Evolutionary conservation across 2,113 vertebrate species (phyloP), one percentile per base, ranked within the genome.

Genomic region (Neolamprologus devosi): DNA sequence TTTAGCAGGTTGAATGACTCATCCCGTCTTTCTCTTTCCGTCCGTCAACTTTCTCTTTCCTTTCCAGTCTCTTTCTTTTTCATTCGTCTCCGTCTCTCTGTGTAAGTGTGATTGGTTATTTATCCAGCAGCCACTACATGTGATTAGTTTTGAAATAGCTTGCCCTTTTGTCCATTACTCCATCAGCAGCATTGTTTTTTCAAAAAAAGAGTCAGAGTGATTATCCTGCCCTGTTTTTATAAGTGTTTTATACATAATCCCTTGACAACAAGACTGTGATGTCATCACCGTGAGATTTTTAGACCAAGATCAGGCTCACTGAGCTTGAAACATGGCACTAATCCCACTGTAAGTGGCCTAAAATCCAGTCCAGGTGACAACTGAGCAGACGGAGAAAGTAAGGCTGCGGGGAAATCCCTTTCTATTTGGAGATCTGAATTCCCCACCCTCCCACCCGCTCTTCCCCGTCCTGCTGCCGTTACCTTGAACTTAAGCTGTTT

Each of bases 271-370:
- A 45, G 78, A 30, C 40, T 57, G 80, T 90, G 86, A 93, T 84
- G 92, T 92, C 90, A 89, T 93, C 26, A 87, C 10, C 7, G 11
- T 47, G 86, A 90, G 91, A 83, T 70, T 13, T 33, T 85, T 88
- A 49, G 55, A 58, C 58, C 33, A 30, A 89, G 87, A 91, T 88
- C 88, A 91, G 84, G 83, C 79, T 73, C 75, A 10, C 13, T 55
- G 30, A 90, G 82, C 51, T 92, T 58, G 55, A 88, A 83, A 84
- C 81, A 33, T 53, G 80, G 68, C 78, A 84, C 81, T 93, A 94
- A 95, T 90, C 91, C 75, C 12, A 4, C 79, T 82, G 19, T 87
- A 86, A 89, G 85, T 87, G 65, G 82, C 80, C 86, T 85, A 75
- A 87, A 23, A 53, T 75, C 21, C 37, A 40, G 82, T 78, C 3